Conservation (phyloP, 2,113 vertebrate genomes). For the Rhinolophus ferrumequinum region DNA sequence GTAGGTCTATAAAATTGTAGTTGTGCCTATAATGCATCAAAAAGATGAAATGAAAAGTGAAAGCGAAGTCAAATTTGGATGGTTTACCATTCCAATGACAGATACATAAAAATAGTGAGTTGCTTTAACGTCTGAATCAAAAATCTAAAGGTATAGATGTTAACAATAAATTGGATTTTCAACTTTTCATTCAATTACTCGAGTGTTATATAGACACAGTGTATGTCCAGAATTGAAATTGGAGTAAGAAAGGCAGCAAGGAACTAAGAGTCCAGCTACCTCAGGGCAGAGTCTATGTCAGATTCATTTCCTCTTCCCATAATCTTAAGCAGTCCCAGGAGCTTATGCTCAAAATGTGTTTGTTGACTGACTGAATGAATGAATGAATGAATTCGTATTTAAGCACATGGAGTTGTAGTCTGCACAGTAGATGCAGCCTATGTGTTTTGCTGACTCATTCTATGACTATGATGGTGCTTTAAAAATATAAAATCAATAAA, state of each 20-base stretch:
- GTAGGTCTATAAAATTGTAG: background rate
- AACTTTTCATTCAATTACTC: background rate
- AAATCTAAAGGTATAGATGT: background rate
- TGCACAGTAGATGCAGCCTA: background rate
- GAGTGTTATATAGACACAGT: background rate
- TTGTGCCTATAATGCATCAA: background rate
- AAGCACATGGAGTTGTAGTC: background rate
- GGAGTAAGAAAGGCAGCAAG: background rate
- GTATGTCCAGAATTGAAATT: background rate
- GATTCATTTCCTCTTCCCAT: background rate
- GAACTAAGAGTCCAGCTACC: background rate
- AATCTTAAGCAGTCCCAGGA: background rate
- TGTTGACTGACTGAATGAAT: background rate
- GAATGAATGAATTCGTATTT: background rate
- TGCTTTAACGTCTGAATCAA: background rate
- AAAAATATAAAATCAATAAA: background rate
- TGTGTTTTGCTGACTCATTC: background rate
- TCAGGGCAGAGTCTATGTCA: background rate
- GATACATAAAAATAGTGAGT: background rate
- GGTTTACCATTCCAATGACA: background rate
- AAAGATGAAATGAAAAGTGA: slow-evolving; percentile 27
- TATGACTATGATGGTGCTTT: background rate
- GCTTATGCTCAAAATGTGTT: background rate
- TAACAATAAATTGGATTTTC: background rate
- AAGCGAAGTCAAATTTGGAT: background rate